Evolutionary conservation across 2,888 invertebrate species (phyloP), one percentile per base, ranked within the genome.

Genomic region (Noctuana brunneofusca): DNA sequence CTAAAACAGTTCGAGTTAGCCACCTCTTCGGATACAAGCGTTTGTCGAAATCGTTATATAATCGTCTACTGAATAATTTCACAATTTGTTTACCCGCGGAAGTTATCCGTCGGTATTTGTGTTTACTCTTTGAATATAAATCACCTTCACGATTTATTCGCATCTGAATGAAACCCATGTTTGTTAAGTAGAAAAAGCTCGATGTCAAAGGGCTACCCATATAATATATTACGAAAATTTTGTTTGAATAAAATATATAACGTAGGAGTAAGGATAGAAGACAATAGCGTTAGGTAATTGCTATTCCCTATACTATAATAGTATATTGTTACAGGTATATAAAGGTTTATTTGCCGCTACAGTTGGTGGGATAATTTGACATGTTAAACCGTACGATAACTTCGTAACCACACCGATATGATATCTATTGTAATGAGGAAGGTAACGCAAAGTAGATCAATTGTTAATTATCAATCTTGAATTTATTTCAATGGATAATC

Each of bases 11-110:
- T 35, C n/a, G 6, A 35, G n/a, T n/a, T 2, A 35, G n/a, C 35
- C 35, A 35, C 35, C 35, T n/a, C 35, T n/a, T 35, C n/a, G 35
- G 35, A 35, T 35, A 35, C 35, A 35, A 3, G 35, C 35, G 35
- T n/a, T 35, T 35, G 35, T n/a, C 35, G 12, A 35, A 35, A 35
- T 35, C 35, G n/a, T 35, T n/a, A 35, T 35, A 35, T 35, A 35
- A 35, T 35, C 35, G 35, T n/a, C 35, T 1, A n/a, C 35, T 35
- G 35, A 35, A 35, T 32, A 32, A 32, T 35, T 35, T 35, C 35
- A 35, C 35, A 35, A 35, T 35, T 35, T 35, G 35, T 35, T 35
- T 35, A 35, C n/a, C n/a, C 35, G n/a, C n/a, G 35, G 35, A n/a
- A 35, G 12, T 35, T n/a, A 35, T 35, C 35, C 35, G n/a, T 35